Evolutionary conservation across 1,140 invertebrate genomes (phyloP), one percentile per base, ranked within the genome.

Genomic region (Dinothrombium tinctorium): DNA sequence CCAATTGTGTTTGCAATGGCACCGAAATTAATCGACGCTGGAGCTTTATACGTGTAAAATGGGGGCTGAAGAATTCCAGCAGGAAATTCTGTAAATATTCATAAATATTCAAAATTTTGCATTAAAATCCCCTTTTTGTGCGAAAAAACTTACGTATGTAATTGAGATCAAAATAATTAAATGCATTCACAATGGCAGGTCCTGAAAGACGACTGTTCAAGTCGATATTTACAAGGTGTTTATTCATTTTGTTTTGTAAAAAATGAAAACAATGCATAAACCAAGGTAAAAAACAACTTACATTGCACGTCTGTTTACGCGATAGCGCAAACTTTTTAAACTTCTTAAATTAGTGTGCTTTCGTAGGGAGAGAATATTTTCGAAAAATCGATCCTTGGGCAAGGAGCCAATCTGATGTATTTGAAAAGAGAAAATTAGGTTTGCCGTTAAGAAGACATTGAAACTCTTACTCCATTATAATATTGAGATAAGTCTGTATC

Each of bases 11-110:
- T 39, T 17, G 17, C 51, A 19, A 53, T 53, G 0, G 44, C 52
- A 25, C 51, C 51, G 40, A 49, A 53, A 28, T 51, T 53, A 25
- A 89, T 73, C 48, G 84, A 87, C 45, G 71, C 71, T 2, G 83
- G 83, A 17, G 77, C 68, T 38, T 78, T 69, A 19, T 71, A 69
- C 32, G 68, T 70, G 57, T 82, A 89, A 61, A 87, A 89, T 19
- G 73, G 67, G 14, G 77, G 78, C 64, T 86, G 80, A 3, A 89
- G 63, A 48, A 87, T 82, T 41, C 80, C 82, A 45, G 82, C 81
- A 0, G 83, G 82, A 57, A 86, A 82, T 56, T 76, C 76, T 37
- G 32, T 12, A 38, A 22, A 41, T 1, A 33, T n/a, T n/a, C n/a
- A 37, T 5, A 8, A 12, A 37, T 21, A 8, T n/a, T 7, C n/a